These are phyloP conservation scores for Scaptomyza graminum DNA, from an alignment of 1,140 invertebrate genomes.

Conservation along the genomic window DNA sequence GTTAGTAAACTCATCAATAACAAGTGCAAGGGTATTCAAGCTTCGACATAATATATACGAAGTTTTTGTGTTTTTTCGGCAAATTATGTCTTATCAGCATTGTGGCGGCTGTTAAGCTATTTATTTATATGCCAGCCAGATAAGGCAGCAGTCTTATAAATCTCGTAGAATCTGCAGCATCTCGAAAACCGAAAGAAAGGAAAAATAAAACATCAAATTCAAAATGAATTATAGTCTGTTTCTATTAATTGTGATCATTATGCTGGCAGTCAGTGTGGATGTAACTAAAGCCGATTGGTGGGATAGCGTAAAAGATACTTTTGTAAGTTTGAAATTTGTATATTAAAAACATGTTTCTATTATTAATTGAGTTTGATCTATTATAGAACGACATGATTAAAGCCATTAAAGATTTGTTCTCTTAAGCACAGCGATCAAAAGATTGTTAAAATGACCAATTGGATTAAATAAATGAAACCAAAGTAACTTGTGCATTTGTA, in stretches of 20 bases:
- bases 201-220: neutral
- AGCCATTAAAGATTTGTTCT: constrained; percentile 39
- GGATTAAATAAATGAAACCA: neutral
- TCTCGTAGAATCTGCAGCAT: constrained; percentile 27
- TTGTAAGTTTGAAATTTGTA: constrained; percentile 19
- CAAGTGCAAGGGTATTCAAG: neutral
- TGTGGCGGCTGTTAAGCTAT: constrained; percentile 29
- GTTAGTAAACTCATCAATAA: neutral
- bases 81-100: constrained; percentile 33
- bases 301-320: constrained; percentile 40
- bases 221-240: constrained; percentile 38
- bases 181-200: neutral
- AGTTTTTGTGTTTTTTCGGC: constrained; percentile 24
- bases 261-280: constrained; percentile 27
- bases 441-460: neutral
- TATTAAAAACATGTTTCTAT: too few species aligned
- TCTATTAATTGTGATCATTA: constrained; percentile 19
- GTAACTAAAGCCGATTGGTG: constrained; percentile 23
- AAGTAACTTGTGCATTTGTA: neutral
- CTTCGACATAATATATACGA: neutral
- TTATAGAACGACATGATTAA: constrained; percentile 34
- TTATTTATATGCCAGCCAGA: constrained; percentile 32
- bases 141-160: constrained; percentile 31
- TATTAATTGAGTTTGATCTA: neutral
- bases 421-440: neutral